Percentiles rank a stretch among this genome's conserved stretches.
These are phyloP conservation scores for Gymnopithys bicolor DNA, from an alignment of 2,797 vertebrate genomes.

Conservation along the genomic window DNA sequence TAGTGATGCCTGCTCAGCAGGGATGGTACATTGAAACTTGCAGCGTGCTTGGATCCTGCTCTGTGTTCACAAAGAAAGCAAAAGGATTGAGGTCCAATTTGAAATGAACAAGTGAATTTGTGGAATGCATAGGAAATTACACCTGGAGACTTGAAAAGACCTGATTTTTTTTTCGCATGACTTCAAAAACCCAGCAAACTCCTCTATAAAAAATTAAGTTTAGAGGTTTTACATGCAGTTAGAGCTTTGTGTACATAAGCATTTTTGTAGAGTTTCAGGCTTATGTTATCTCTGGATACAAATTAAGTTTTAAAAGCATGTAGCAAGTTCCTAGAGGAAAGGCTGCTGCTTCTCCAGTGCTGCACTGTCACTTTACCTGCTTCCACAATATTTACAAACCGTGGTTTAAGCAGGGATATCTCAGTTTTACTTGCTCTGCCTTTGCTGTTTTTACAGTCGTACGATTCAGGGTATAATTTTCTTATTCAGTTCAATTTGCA, in stretches of 20 bases:
- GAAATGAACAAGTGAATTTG: background rate
- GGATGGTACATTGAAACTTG: background rate
- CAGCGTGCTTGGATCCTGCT: background rate
- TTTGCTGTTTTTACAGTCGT: conserved; percentile 49
- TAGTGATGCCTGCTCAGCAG: conserved; percentile 29
- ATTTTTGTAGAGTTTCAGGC: background rate
- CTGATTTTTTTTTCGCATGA: background rate
- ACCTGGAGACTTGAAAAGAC: conserved; percentile 8
- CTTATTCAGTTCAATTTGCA: conserved; percentile 53
- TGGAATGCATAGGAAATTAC: background rate
- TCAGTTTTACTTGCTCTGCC: background rate
- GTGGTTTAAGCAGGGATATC: background rate
- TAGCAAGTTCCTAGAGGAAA: background rate
- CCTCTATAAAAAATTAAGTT: background rate
- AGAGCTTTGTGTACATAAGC: background rate
- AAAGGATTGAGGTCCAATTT: background rate
- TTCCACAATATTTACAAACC: background rate
- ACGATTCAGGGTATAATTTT: conserved; percentile 25
- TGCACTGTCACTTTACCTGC: background rate
- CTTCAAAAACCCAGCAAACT: background rate
- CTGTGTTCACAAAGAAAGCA: background rate
- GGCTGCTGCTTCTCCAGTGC: background rate
- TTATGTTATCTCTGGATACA: background rate
- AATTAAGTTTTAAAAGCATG: background rate
- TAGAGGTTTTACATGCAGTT: background rate